Evolutionary conservation across 2,888 invertebrate species (phyloP), one percentile per base, ranked within the genome.

Genomic region (Iselma pallidipennis): DNA sequence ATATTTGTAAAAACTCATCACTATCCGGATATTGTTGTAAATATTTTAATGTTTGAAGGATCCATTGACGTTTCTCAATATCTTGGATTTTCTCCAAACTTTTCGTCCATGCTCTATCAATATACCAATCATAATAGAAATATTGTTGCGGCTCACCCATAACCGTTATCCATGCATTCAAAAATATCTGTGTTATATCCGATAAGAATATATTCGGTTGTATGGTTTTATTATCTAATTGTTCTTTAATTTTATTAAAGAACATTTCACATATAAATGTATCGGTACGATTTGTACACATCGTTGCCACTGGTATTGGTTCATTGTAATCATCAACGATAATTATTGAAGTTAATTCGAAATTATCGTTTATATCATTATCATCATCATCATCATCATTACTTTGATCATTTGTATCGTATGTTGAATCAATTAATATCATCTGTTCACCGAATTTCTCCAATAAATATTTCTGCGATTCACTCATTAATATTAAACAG

Each of bases 181-280:
- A 42, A 19, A 42, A 42, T 10, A 42, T 19, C 19, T 42, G 42
- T 7, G 3, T 10, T 2, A 42, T 7, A 42, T 42, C 42, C 2
- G 42, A 42, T 16, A 42, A 19, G 19, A 42, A 42, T 6, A 42
- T 42, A 1, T 19, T 16, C 5, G 42, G 16, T 16, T 42, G 7
- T 2, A 19, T 19, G 2, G 9, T 7, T 19, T 42, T 19, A 4
- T 19, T 16, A n/a, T n/a, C n/a, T 19, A 49, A 49, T 49, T 49
- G 23, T 14, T 49, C 28, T 49, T 49, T 49, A 6, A 49, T 28
- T 49, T 49, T 49, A 49, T n/a, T 49, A 19, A 49, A 49, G 4
- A 49, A 49, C 49, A 49, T 16, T 9, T 49, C 49, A 12, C 25
- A 49, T 12, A 49, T 49, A 9, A 49, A 49, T 14, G 49, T 49